Conservation (phyloP, 2,113 vertebrate genomes). For the Emydura subglobosa region DNA sequence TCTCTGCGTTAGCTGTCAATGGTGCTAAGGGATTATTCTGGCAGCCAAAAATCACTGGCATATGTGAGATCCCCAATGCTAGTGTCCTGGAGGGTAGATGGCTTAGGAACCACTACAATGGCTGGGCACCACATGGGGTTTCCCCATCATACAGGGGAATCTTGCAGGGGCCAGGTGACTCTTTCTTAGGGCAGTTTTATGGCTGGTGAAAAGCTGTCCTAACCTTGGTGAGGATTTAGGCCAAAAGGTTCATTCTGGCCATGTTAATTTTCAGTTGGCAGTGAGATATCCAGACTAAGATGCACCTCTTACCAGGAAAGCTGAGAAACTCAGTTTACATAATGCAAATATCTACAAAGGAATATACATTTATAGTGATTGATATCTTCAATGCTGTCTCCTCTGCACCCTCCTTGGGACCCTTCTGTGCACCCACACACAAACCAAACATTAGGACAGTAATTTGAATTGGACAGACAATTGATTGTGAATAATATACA, state of each 20-base stretch:
- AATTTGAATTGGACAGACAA: background rate
- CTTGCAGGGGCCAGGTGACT: conserved; percentile 54
- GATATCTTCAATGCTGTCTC: background rate
- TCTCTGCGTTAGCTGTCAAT: conserved; percentile 61
- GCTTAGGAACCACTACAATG: conserved; percentile 46
- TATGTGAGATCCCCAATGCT: background rate
- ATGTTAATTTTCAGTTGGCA: rapidly evolving
- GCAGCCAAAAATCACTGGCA: conserved; percentile 58
- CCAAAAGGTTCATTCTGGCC: rapidly evolving
- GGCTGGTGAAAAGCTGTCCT: background rate
- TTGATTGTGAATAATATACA: background rate
- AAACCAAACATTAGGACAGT: background rate
- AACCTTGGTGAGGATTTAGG: rapidly evolving
- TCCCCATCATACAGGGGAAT: background rate
- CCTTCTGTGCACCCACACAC: background rate
- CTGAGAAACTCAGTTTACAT: background rate
- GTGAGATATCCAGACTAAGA: background rate
- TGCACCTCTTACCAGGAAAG: background rate
- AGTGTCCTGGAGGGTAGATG: conserved; percentile 70
- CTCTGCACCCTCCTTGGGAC: background rate
- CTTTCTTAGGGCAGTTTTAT: rapidly evolving
- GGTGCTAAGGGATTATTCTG: conserved; percentile 41
- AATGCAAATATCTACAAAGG: background rate
- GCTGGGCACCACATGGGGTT: conserved; percentile 63
- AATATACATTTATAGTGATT: background rate